Conservation (phyloP, 2,888 invertebrate species). For the Hypsopygia costalis region DNA sequence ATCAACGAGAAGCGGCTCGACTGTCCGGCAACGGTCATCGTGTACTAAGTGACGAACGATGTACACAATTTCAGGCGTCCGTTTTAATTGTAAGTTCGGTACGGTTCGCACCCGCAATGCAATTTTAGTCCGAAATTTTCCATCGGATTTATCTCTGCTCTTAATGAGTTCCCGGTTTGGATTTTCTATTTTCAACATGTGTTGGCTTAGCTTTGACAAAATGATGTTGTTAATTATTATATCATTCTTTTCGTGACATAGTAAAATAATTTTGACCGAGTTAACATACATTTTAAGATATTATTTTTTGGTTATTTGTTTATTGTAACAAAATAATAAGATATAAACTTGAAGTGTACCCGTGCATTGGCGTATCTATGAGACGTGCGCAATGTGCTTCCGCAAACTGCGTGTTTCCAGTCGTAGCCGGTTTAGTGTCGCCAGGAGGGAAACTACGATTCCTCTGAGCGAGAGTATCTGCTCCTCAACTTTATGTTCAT, state of each 20-base stretch:
- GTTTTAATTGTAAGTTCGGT: constrained; percentile 78
- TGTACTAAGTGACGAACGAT: constrained; percentile 75
- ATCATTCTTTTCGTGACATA: too few species aligned
- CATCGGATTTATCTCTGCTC: constrained; percentile 26
- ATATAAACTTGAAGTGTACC: too few species aligned
- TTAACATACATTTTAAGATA: too few species aligned
- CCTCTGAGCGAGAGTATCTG: constrained; percentile 74
- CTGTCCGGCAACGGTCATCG: constrained; percentile 18
- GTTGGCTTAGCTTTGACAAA: not conserved
- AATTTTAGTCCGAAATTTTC: constrained; percentile 60
- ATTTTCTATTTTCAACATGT: constrained; percentile 16
- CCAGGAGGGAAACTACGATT: constrained; percentile 74
- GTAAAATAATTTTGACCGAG: too few species aligned
- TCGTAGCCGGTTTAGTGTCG: constrained; percentile 66
- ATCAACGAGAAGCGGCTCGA: constrained; percentile 12
- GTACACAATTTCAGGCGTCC: constrained; percentile 78
- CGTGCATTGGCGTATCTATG: too few species aligned
- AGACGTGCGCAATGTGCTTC: constrained; percentile 29
- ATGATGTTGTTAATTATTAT: not conserved
- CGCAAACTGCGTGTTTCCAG: constrained; percentile 57
- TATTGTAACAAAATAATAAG: too few species aligned
- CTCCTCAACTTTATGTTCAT: constrained; percentile 79
- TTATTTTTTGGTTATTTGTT: too few species aligned
- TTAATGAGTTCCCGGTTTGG: constrained; percentile 18
- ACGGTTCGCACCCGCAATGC: constrained; percentile 51